These are phyloP conservation scores for Gonatopus flavifemur DNA, from an alignment of 1,140 invertebrate species.

Conservation along the genomic window DNA sequence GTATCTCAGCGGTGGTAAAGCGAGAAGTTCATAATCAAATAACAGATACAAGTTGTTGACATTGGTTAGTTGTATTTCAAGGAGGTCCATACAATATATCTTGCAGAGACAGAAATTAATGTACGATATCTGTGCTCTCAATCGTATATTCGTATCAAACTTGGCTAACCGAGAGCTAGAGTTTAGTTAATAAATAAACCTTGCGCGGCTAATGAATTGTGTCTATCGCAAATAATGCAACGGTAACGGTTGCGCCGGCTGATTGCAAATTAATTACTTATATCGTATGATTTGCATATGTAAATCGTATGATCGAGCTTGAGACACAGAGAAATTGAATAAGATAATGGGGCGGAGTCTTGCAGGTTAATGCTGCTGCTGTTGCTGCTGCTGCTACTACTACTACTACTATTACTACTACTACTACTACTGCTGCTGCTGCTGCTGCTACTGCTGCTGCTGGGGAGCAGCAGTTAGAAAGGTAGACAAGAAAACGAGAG, in stretches of 20 bases:
- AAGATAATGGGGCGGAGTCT: slow-evolving; percentile 3
- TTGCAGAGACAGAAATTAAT: no score
- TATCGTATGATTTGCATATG: slow-evolving; percentile 54
- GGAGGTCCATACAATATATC: no score
- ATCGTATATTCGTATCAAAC: no score
- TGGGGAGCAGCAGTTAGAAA: no score
- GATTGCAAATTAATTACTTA: slow-evolving; percentile 57
- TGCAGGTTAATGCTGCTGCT: slow-evolving; percentile 17
- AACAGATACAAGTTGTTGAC: no score
- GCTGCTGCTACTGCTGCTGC: slow-evolving; percentile 11
- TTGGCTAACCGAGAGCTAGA: no score
- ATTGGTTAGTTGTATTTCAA: no score
- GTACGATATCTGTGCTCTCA: no score
- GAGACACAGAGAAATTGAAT: slow-evolving; percentile 23
- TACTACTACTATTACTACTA: slow-evolving; percentile 18
- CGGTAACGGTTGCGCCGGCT: slow-evolving; percentile 38
- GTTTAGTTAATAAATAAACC: slow-evolving; percentile 51
- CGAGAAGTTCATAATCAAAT: no score
- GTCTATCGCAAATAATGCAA: slow-evolving; percentile 39
- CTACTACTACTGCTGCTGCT: slow-evolving; percentile 9
- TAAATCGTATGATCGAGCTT: slow-evolving; percentile 33
- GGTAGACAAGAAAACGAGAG: slow-evolving; percentile 11
- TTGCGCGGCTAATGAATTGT: slow-evolving; percentile 50
- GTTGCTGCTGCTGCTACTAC: slow-evolving; percentile 5
- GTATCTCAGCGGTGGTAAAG: no score